These are phyloP conservation scores for Fukomys damarensis DNA, from an alignment of 2,113 vertebrate genomes.

Conservation along the genomic window DNA sequence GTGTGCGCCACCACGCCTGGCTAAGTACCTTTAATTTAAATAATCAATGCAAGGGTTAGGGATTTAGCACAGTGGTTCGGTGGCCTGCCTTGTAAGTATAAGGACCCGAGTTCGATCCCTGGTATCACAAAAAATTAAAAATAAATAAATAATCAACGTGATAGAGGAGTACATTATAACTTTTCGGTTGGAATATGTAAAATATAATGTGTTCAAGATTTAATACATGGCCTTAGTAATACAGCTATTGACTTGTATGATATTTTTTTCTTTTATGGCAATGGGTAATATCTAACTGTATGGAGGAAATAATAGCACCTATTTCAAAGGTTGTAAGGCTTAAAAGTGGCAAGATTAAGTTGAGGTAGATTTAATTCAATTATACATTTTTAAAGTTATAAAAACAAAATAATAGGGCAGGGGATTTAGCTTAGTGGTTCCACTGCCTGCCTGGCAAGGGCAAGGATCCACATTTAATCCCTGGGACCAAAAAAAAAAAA, in stretches of 20 bases:
- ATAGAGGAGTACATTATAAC: neutral
- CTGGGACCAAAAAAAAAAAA: too few relatives aligned
- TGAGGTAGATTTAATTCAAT: neutral
- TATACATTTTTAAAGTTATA: constrained; percentile 18
- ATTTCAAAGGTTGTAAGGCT: neutral
- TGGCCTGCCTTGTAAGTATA: too few relatives aligned
- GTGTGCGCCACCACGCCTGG: too few relatives aligned
- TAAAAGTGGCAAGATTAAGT: neutral
- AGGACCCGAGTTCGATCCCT: too few relatives aligned
- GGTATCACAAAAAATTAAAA: too few relatives aligned
- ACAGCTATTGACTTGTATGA: neutral
- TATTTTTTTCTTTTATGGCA: constrained; percentile 4
- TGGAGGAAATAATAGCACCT: neutral
- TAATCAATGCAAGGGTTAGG: too few relatives aligned
- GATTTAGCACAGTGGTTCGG: too few relatives aligned
- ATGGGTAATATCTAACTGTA: neutral
- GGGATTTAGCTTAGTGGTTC: too few relatives aligned
- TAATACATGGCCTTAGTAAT: neutral
- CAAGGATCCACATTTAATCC: too few relatives aligned
- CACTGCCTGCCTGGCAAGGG: too few relatives aligned
- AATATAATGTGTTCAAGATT: neutral
- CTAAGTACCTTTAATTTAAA: too few relatives aligned
- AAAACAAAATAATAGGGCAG: too few relatives aligned
- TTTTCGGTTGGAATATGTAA: neutral
- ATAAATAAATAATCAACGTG: neutral